Conservation (phyloP, 1,140 invertebrate species). For the Coenobita brevimanus region DNA sequence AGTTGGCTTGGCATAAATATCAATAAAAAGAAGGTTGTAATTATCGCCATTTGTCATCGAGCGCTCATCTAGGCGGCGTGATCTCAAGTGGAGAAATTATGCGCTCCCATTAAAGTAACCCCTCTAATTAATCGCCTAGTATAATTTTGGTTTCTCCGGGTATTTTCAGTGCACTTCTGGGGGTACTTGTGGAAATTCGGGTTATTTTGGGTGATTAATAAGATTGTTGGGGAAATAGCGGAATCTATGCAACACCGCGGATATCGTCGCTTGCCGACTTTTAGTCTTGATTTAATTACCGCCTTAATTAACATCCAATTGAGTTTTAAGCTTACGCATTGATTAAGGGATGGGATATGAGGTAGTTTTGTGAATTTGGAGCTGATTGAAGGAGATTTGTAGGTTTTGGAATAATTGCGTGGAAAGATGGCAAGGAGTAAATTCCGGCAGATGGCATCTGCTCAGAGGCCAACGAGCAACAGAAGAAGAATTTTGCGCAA, state of each 20-base stretch:
- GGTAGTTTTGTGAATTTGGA: neutral
- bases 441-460: slow-evolving; percentile 17
- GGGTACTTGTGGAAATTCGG: too few relatives aligned
- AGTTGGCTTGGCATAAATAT: slow-evolving; percentile 36
- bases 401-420: neutral
- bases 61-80: slow-evolving; percentile 41
- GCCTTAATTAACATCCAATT: neutral
- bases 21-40: slow-evolving; percentile 51
- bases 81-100: neutral
- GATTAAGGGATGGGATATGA: neutral
- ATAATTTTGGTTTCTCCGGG: too few relatives aligned
- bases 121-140: too few relatives aligned
- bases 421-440: slow-evolving; percentile 33
- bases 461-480: slow-evolving; percentile 16
- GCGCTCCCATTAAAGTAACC: too few relatives aligned
- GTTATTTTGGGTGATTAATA: too few relatives aligned
- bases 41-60: slow-evolving; percentile 48
- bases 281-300: neutral
- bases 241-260: too few relatives aligned
- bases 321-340: neutral
- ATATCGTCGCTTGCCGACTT: too few relatives aligned
- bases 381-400: neutral
- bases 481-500: slow-evolving; percentile 39
- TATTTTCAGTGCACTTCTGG: too few relatives aligned
- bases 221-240: too few relatives aligned